Evolutionary conservation across 2,113 vertebrate genomes (phyloP).

Genomic region (Atractosteus spatula): DNA sequence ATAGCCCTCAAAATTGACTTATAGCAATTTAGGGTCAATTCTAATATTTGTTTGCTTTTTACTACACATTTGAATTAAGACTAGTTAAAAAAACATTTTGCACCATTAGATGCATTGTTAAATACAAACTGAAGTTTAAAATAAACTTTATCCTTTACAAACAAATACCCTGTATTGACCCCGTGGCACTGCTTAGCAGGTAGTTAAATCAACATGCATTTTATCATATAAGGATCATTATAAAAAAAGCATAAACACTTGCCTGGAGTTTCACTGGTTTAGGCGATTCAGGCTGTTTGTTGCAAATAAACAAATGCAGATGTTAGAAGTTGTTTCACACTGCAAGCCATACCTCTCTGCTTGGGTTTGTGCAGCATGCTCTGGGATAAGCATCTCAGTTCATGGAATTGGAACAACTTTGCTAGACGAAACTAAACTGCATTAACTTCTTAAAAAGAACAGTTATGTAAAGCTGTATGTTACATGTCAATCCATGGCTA

Average conservation of each 20-base stretch:
- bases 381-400: neutral
- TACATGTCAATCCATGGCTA: too few relatives aligned
- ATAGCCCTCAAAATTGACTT: too few relatives aligned
- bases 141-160: conserved; percentile 19
- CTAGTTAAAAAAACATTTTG: too few relatives aligned
- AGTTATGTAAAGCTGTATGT: too few relatives aligned
- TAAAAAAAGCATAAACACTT: conserved; percentile 76
- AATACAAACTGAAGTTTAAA: too few relatives aligned
- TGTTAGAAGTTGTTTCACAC: conserved; percentile 68
- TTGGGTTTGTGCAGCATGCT: neutral
- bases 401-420: neutral
- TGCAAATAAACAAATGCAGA: conserved; percentile 83
- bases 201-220: conserved; percentile 21
- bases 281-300: conserved; percentile 90
- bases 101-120: too few relatives aligned
- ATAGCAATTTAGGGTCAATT: too few relatives aligned
- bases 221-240: conserved; percentile 8
- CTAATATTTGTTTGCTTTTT: too few relatives aligned
- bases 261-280: conserved; percentile 93
- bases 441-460: neutral
- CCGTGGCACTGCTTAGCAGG: neutral
- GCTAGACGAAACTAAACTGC: neutral
- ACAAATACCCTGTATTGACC: conserved; percentile 43
- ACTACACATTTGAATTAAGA: too few relatives aligned
- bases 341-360: conserved; percentile 30